Conservation (phyloP, 2,888 invertebrate genomes). For the Pammene aurita region DNA sequence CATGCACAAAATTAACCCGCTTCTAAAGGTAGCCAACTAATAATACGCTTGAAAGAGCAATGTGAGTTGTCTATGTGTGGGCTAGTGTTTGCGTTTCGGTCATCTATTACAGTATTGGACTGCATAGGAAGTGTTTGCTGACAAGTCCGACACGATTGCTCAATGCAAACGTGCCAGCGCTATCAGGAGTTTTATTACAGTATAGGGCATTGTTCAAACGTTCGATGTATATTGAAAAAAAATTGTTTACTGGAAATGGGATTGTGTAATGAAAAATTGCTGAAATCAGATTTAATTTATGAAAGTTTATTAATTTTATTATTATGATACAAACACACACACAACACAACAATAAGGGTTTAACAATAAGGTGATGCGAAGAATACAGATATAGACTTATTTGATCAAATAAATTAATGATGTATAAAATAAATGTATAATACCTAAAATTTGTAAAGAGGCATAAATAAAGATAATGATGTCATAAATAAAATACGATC, state of each 20-base stretch:
- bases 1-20: conserved; percentile 24
- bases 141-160: conserved; percentile 26
- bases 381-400: no score
- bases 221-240: neutral
- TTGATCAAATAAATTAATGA: no score
- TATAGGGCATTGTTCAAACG: neutral
- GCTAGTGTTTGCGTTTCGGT: conserved; percentile 31
- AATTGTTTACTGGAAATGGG: conserved; percentile 17
- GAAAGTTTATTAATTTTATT: no score
- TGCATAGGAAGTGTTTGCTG: conserved; percentile 37
- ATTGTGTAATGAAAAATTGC: neutral
- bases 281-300: no score
- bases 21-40: conserved; percentile 21
- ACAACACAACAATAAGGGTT: no score
- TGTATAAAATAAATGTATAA: no score
- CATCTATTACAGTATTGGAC: conserved; percentile 35
- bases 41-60: conserved; percentile 29
- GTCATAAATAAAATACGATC: no score
- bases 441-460: no score
- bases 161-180: conserved; percentile 16
- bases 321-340: no score
- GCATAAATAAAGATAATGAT: no score
- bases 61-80: conserved; percentile 7
- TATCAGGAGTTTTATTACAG: conserved; percentile 14
- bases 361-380: no score